Percentiles rank a stretch among this genome's conserved stretches.
Conservation (phyloP, 2,113 vertebrate species). For the Hiodon tergisus region DNA sequence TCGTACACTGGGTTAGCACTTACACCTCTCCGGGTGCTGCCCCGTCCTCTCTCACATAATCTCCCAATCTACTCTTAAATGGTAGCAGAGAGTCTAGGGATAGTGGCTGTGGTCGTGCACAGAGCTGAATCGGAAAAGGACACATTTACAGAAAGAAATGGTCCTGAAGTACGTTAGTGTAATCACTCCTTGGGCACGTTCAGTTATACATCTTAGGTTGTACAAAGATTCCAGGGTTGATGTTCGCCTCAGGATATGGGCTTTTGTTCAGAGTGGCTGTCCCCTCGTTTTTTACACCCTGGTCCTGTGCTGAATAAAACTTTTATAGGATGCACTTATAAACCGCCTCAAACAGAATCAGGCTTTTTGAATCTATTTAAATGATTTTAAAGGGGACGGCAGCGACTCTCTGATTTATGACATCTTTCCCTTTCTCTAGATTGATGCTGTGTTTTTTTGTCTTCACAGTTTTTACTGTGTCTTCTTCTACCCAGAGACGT, state of each 20-base stretch:
- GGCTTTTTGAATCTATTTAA: slow-evolving; percentile 69
- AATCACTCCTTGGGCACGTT: too few species aligned
- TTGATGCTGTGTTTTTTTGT: slow-evolving; percentile 68
- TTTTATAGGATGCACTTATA: slow-evolving; percentile 67
- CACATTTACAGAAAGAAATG: background rate
- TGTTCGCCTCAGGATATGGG: background rate
- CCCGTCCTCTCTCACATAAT: background rate
- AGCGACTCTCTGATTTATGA: slow-evolving; percentile 65
- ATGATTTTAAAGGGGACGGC: slow-evolving; percentile 67
- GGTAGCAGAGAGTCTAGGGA: background rate
- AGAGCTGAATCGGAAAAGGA: background rate
- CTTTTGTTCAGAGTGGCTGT: slow-evolving; percentile 25
- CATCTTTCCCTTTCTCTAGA: slow-evolving; percentile 61
- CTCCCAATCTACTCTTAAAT: background rate
- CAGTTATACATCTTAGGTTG: background rate
- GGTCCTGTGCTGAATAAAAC: slow-evolving; percentile 55
- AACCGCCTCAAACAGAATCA: slow-evolving; percentile 59
- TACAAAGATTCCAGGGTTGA: background rate
- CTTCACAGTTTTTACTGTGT: slow-evolving; percentile 65
- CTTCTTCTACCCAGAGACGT: slow-evolving; percentile 71
- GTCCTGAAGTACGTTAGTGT: background rate
- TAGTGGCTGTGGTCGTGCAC: background rate
- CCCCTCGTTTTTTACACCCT: slow-evolving; percentile 49
- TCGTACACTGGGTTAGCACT: background rate
- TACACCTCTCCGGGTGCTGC: background rate